These are phyloP conservation scores for Nibea albiflora DNA, from an alignment of 2,113 vertebrate species.

Conservation along the genomic window DNA sequence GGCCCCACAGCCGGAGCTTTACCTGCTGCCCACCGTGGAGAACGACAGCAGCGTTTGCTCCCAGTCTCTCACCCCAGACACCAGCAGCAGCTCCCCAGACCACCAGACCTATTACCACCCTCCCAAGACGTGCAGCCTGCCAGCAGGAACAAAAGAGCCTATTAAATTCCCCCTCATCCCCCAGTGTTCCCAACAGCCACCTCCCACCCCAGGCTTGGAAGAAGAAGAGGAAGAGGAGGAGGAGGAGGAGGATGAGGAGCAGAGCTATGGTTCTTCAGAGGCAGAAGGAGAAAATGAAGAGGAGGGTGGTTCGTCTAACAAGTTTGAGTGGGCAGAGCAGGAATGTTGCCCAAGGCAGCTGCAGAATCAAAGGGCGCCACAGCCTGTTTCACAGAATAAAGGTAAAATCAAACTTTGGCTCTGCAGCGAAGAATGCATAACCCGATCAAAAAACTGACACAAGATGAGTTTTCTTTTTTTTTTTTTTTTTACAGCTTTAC, in stretches of 20 bases:
- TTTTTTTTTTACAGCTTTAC: constrained; percentile 27
- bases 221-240: constrained; percentile 65
- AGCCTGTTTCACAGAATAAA: constrained; percentile 55
- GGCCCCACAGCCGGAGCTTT: constrained; percentile 92
- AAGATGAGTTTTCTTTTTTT: neutral
- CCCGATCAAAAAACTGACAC: no score
- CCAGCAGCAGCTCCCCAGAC: constrained; percentile 68
- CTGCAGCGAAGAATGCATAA: neutral
- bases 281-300: constrained; percentile 62
- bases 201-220: constrained; percentile 55
- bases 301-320: constrained; percentile 37
- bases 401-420: constrained; percentile 43
- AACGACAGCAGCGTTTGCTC: constrained; percentile 83
- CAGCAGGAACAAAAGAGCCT: constrained; percentile 74
- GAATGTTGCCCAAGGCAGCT: constrained; percentile 17
- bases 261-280: constrained; percentile 71
- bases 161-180: constrained; percentile 79
- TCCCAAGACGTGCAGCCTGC: constrained; percentile 64
- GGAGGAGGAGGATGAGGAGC: constrained; percentile 46
- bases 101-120: constrained; percentile 62
- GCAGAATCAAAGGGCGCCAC: constrained; percentile 50
- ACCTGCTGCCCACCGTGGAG: constrained; percentile 86
- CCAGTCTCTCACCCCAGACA: constrained; percentile 79
- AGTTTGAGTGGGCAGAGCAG: constrained; percentile 52
- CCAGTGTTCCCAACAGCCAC: constrained; percentile 74